phyloP scores from a whole-genome alignment of 1,140 invertebrate species.

The Arctopsyche grandis region DNA sequence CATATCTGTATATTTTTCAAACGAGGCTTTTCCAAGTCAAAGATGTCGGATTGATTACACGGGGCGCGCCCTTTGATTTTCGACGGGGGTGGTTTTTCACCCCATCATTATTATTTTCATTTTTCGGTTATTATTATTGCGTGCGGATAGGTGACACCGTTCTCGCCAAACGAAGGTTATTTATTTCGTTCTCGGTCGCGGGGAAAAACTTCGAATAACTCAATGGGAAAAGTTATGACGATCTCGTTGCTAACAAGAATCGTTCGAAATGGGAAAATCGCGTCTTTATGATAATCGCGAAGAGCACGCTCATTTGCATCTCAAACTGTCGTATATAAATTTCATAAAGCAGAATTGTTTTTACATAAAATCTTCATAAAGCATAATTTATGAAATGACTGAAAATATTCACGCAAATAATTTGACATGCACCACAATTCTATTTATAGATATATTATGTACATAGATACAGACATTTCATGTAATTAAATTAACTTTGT shows the following conservation, averaged over 20 bases:
- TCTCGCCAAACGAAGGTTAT: conserved; percentile 49
- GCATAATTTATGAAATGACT: too few species aligned
- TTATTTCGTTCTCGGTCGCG: conserved; percentile 23
- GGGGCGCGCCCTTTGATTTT: neutral
- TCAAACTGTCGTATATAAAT: neutral
- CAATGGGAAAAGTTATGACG: conserved; percentile 33
- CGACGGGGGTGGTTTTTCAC: too few species aligned
- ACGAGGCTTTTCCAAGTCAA: neutral
- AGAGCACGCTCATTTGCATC: conserved; percentile 41
- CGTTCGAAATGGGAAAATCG: conserved; percentile 47
- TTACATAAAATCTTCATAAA: neutral
- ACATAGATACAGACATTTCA: neutral
- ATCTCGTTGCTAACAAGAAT: conserved; percentile 40
- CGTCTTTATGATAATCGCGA: conserved; percentile 46
- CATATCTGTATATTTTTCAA: neutral
- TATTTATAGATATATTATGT: neutral
- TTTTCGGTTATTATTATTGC: conserved; percentile 12
- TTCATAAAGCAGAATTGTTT: neutral
- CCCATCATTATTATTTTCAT: neutral
- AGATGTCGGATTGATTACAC: neutral
- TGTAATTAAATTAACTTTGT: neutral
- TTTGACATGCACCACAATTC: too few species aligned
- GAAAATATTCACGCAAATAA: too few species aligned
- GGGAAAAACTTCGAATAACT: conserved; percentile 47
- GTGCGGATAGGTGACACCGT: conserved; percentile 20